Percentiles rank a stretch among this genome's conserved stretches.
Conservation (phyloP, 2,113 vertebrate species). For the Nesoenas mayeri region DNA sequence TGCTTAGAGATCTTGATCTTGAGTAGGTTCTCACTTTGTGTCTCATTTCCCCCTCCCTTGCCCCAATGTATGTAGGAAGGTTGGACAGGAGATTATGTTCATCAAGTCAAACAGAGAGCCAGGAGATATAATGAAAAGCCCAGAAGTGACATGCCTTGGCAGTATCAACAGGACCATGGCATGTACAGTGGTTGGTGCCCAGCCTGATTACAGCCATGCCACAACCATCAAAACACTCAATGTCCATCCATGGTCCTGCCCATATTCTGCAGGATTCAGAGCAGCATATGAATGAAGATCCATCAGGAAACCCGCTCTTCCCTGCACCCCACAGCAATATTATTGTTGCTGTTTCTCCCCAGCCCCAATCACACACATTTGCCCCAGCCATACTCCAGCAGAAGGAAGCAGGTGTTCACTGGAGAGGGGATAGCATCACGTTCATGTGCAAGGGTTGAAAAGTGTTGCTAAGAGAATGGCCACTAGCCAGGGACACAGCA, state of each 20-base stretch:
- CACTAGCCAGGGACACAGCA: background rate
- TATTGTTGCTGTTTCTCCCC: background rate
- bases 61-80: background rate
- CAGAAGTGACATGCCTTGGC: background rate
- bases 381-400: background rate
- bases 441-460: background rate
- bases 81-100: background rate
- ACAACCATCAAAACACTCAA: background rate
- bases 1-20: background rate
- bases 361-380: rapidly evolving
- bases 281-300: background rate
- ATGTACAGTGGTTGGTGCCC: background rate
- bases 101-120: background rate
- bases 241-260: background rate
- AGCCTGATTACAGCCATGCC: background rate
- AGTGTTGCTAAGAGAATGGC: background rate
- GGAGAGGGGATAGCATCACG: background rate
- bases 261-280: background rate
- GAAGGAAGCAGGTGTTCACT: background rate
- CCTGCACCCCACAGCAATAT: background rate
- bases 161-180: background rate
- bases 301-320: background rate
- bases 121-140: background rate
- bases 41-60: too few relatives aligned
- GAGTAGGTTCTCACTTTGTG: background rate